These are phyloP conservation scores for Acanthornis magna DNA, from an alignment of 2,797 vertebrate species.

Conservation along the genomic window DNA sequence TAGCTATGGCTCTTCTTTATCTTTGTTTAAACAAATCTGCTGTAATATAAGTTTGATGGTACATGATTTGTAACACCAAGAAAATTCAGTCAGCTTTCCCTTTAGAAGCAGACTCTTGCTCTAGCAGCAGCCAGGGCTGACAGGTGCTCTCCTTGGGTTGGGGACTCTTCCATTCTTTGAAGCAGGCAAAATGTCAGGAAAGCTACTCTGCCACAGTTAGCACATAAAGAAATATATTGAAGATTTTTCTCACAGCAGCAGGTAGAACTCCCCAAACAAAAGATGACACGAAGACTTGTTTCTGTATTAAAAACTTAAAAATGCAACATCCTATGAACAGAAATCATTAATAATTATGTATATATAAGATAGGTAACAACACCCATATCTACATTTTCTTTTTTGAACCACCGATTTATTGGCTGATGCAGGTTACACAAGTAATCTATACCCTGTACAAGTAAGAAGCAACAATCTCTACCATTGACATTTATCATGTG, in stretches of 20 bases:
- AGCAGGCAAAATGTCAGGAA: background rate
- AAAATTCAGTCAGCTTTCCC: background rate
- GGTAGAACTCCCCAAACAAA: background rate
- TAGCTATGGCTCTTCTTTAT: background rate
- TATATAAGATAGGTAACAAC: background rate
- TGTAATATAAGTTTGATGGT: background rate
- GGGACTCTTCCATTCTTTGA: background rate
- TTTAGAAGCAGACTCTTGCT: background rate
- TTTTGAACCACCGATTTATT: background rate
- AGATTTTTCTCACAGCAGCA: background rate
- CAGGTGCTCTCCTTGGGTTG: background rate
- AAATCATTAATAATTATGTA: background rate
- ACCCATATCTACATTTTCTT: background rate
- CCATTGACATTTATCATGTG: background rate
- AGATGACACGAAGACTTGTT: background rate
- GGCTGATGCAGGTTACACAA: background rate
- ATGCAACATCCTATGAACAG: background rate
- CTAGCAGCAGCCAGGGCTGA: background rate
- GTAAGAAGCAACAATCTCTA: background rate
- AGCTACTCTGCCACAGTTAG: background rate
- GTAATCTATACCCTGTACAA: background rate
- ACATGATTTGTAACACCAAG: background rate
- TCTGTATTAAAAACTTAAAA: background rate
- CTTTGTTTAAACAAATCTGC: background rate
- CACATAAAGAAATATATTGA: background rate